Evolutionary conservation across 2,113 vertebrate genomes (phyloP).

Genomic region (Phrynocephalus versicolor): DNA sequence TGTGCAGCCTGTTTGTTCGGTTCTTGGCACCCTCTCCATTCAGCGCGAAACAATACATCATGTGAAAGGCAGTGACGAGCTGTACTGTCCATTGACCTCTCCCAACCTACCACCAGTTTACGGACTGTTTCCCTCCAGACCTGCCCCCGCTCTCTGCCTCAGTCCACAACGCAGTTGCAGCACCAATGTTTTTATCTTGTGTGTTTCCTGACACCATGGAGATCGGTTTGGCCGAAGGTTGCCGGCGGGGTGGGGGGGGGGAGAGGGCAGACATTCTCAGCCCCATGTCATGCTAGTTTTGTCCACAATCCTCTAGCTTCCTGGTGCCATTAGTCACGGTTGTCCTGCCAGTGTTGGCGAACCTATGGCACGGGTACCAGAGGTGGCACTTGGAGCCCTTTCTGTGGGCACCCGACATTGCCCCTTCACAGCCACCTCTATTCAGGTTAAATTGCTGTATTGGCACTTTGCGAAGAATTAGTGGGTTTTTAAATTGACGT

Average conservation of each 20-base stretch:
- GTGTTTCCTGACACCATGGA: slow-evolving; percentile 7
- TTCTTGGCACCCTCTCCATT: slow-evolving; percentile 24
- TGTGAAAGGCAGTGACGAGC: slow-evolving; percentile 28
- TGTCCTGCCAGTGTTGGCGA: not conserved
- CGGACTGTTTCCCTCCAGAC: not conserved
- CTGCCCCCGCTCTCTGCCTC: not conserved
- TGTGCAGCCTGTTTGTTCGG: slow-evolving; percentile 33
- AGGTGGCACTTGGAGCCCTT: too few relatives aligned
- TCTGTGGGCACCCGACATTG: too few relatives aligned
- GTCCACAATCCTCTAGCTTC: not conserved
- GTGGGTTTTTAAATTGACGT: too few relatives aligned
- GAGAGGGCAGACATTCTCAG: not conserved
- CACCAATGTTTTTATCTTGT: not conserved
- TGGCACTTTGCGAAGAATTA: too few relatives aligned
- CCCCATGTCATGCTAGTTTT: not conserved
- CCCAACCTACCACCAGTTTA: not conserved
- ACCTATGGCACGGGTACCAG: too few relatives aligned
- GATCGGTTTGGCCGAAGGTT: too few relatives aligned
- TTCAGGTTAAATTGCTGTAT: too few relatives aligned
- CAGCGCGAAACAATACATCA: slow-evolving; percentile 15
- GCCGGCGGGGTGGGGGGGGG: too few relatives aligned
- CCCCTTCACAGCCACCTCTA: too few relatives aligned
- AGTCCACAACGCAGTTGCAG: not conserved
- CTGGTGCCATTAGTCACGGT: not conserved
- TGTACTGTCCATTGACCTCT: slow-evolving; percentile 14